These are phyloP conservation scores for Neotoxoptera formosana DNA, from an alignment of 1,140 invertebrate genomes.

Conservation along the genomic window DNA sequence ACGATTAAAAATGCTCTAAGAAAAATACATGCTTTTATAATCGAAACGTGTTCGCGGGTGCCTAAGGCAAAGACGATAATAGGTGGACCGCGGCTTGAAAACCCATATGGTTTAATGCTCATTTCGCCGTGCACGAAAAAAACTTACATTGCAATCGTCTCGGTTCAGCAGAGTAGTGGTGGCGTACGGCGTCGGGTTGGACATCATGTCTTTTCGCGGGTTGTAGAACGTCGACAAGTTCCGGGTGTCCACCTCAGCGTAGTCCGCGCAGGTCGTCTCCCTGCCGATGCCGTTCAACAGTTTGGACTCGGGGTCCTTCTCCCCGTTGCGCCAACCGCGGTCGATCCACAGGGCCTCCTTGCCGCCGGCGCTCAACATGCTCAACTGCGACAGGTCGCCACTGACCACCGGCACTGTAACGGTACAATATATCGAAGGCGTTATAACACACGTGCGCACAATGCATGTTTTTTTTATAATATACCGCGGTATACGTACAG, in stretches of 20 bases:
- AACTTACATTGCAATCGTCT: slow-evolving; percentile 64
- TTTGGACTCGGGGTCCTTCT: slow-evolving; percentile 70
- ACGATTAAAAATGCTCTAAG: not conserved
- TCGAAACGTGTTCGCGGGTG: not conserved
- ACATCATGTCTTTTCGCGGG: slow-evolving; percentile 66
- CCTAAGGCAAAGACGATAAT: not conserved
- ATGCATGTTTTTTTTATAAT: not conserved
- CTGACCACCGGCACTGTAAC: slow-evolving; percentile 60
- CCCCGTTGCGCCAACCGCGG: slow-evolving; percentile 74
- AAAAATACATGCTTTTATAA: not conserved
- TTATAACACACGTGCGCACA: not conserved
- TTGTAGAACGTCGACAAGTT: slow-evolving; percentile 83
- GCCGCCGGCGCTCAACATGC: slow-evolving; percentile 62
- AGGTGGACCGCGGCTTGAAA: not conserved
- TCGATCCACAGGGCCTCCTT: slow-evolving; percentile 81
- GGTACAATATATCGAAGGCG: not conserved
- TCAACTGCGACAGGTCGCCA: slow-evolving; percentile 60
- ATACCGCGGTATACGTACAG: not conserved
- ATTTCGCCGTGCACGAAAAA: not conserved
- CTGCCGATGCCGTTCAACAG: slow-evolving; percentile 67
- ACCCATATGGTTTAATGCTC: not conserved
- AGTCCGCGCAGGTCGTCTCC: slow-evolving; percentile 69
- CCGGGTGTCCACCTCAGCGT: slow-evolving; percentile 79
- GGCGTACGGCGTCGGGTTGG: slow-evolving; percentile 80
- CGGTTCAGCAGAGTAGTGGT: slow-evolving; percentile 75